Conservation (phyloP, 35 echinoderm and acorn worm species). For the Strongylocentrotus purpuratus region DNA sequence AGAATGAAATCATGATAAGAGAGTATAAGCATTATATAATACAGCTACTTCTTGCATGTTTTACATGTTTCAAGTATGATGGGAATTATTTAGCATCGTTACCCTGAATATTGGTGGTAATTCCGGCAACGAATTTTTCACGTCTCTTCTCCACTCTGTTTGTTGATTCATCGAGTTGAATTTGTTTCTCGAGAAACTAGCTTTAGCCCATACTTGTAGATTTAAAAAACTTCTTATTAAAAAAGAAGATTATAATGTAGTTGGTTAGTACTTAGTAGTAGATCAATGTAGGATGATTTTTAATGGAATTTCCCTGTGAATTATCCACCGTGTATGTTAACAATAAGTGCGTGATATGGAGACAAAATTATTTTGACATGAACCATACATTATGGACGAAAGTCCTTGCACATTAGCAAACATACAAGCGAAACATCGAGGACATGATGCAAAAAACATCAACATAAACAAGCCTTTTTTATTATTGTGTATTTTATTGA, state of each 20-base stretch:
- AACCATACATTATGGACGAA: neutral
- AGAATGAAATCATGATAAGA: neutral
- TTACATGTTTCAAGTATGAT: neutral
- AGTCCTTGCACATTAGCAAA: neutral
- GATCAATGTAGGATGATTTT: neutral
- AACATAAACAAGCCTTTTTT: neutral
- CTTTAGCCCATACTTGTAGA: neutral
- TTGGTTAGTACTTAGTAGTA: neutral
- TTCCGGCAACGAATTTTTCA: neutral
- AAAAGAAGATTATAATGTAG: neutral
- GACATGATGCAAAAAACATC: neutral
- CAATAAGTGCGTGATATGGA: neutral
- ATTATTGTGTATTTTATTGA: constrained; percentile 14
- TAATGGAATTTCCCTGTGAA: neutral
- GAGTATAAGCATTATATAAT: neutral
- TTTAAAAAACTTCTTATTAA: neutral
- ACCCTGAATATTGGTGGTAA: neutral
- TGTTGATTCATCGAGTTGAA: neutral
- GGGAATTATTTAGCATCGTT: neutral
- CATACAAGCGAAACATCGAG: neutral
- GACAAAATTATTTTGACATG: neutral
- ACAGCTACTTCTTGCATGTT: neutral
- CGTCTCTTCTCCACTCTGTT: neutral
- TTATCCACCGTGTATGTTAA: neutral
- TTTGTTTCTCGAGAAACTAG: neutral